phyloP scores from a whole-genome alignment of 2,888 invertebrate genomes.

The Agrypnus murinus region DNA sequence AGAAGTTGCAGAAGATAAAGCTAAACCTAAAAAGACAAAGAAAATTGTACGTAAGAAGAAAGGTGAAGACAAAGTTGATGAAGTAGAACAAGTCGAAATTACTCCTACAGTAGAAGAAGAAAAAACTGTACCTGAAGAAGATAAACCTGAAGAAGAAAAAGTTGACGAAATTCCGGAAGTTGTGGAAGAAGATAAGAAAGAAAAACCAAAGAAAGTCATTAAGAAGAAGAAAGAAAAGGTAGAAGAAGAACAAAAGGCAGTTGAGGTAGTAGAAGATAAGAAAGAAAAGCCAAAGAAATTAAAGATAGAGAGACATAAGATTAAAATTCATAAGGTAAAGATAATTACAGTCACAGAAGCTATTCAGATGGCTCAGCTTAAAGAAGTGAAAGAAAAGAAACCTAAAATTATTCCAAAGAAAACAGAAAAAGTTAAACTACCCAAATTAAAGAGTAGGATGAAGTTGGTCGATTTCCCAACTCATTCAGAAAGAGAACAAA shows the following conservation, averaged over 20 bases:
- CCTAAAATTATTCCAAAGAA: conserved; percentile 65
- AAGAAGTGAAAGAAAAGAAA: conserved; percentile 79
- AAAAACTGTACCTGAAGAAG: conserved; percentile 50
- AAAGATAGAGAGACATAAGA: conserved; percentile 50
- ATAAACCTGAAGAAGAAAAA: conserved; percentile 60
- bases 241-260: conserved; percentile 40
- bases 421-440: conserved; percentile 65
- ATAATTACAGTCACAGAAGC: conserved; percentile 73
- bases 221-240: conserved; percentile 27
- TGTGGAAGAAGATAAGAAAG: conserved; percentile 52
- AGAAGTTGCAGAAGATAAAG: conserved; percentile 45
- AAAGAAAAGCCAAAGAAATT: conserved; percentile 51
- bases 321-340: conserved; percentile 73
- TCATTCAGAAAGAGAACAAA: conserved; percentile 70
- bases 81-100: conserved; percentile 48
- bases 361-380: conserved; percentile 73
- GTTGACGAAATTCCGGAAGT: conserved; percentile 66
- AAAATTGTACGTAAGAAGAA: conserved; percentile 53
- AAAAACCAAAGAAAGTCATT: conserved; percentile 29
- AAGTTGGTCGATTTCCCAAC: conserved; percentile 78
- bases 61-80: conserved; percentile 41
- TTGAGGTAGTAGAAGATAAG: conserved; percentile 56
- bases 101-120: conserved; percentile 61
- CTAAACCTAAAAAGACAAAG: conserved; percentile 45
- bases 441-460: conserved; percentile 72